phyloP scores from a whole-genome alignment of 2,113 vertebrate species.

The Mionectes macconnelli region DNA sequence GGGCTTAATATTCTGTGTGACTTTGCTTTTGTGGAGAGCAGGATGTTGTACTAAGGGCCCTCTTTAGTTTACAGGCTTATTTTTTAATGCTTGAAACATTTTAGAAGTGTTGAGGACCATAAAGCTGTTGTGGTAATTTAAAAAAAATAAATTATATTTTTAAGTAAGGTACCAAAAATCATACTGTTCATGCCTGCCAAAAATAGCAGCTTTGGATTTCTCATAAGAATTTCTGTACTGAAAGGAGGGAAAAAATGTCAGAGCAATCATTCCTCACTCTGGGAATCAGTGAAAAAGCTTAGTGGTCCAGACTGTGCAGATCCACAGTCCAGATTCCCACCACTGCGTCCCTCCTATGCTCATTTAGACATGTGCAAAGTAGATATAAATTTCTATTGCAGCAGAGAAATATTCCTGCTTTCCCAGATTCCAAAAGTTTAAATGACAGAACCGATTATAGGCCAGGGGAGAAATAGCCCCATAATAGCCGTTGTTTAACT shows the following conservation, averaged over 20 bases:
- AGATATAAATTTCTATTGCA: neutral
- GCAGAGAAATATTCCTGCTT: neutral
- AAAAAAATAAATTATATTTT: neutral
- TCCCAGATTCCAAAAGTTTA: neutral
- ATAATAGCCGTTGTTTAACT: neutral
- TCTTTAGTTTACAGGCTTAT: neutral
- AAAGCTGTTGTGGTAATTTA: constrained; percentile 6
- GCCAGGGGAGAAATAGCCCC: neutral
- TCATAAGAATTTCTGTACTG: neutral
- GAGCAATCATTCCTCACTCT: constrained; percentile 20
- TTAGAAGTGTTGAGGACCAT: neutral
- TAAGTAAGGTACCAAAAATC: constrained; percentile 22
- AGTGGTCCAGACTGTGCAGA: constrained; percentile 13
- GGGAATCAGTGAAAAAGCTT: neutral
- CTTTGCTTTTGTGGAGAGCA: neutral
- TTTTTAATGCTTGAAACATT: neutral
- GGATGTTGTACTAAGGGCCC: neutral
- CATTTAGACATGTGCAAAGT: neutral
- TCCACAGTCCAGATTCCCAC: neutral
- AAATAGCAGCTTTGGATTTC: constrained; percentile 50
- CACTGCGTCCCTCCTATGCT: neutral
- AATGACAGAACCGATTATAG: neutral
- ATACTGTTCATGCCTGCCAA: neutral
- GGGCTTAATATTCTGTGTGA: neutral
- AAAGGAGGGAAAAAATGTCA: constrained; percentile 5